Evolutionary conservation across 2,113 vertebrate species (phyloP).

Genomic region (Xenus cinereus): DNA sequence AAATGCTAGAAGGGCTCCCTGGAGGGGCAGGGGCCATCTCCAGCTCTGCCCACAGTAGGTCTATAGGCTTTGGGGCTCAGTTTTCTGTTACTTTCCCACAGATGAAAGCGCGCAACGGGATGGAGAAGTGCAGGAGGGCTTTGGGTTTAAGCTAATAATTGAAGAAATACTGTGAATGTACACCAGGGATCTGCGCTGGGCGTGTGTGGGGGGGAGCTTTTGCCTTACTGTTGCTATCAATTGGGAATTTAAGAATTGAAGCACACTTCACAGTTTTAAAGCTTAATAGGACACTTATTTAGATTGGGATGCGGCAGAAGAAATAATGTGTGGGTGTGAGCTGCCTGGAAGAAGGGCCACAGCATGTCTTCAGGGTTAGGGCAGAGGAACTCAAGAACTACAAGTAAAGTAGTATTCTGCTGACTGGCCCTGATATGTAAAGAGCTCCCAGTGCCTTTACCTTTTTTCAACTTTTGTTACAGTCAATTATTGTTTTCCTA

Average conservation of each 20-base stretch:
- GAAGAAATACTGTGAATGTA: not conserved
- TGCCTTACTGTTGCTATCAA: not conserved
- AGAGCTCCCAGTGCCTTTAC: not conserved
- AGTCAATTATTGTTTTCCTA: not conserved
- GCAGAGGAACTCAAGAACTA: not conserved
- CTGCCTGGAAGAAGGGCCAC: not conserved
- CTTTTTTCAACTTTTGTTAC: not conserved
- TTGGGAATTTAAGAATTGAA: not conserved
- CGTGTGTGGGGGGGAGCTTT: not conserved
- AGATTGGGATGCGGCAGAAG: not conserved
- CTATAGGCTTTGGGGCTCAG: not conserved
- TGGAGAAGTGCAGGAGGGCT: not conserved
- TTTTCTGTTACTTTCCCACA: not conserved
- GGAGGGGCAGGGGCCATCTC: not conserved
- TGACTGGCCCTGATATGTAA: not conserved
- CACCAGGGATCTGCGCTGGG: not conserved
- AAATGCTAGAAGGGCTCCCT: not conserved
- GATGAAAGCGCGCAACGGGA: not conserved
- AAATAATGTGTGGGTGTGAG: accelerated
- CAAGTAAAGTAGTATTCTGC: not conserved
- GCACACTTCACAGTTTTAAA: not conserved
- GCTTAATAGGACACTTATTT: not conserved
- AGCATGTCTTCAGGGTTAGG: accelerated
- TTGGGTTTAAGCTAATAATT: not conserved
- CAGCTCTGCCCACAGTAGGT: not conserved